These are phyloP conservation scores for Zosterops japonicus DNA, from an alignment of 2,113 vertebrate species.

Conservation along the genomic window DNA sequence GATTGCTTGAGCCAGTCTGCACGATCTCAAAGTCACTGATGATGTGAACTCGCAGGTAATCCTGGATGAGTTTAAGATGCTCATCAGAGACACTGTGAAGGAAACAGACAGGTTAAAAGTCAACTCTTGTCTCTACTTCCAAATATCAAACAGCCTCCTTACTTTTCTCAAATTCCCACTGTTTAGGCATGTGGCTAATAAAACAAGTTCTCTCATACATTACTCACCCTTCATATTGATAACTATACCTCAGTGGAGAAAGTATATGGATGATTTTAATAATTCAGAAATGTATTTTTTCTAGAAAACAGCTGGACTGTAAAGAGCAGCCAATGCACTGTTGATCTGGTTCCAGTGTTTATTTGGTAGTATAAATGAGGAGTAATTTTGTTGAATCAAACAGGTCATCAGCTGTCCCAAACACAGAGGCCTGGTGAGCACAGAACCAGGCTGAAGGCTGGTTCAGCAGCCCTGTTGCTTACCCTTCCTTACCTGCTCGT, in stretches of 20 bases:
- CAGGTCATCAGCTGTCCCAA: neutral
- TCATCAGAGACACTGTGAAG: constrained; percentile 83
- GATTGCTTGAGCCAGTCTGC: constrained; percentile 81
- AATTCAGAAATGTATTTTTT: neutral
- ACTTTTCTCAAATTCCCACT: neutral
- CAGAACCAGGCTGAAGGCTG: neutral
- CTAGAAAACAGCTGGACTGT: neutral
- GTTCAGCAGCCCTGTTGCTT: neutral
- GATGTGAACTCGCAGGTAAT: constrained; percentile 85
- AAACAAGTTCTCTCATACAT: neutral
- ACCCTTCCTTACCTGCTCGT: constrained; percentile 78
- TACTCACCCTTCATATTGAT: neutral
- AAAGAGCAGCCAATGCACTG: neutral
- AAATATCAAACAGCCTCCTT: neutral
- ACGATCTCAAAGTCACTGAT: constrained; percentile 83
- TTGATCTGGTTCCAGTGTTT: neutral
- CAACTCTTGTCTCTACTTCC: neutral
- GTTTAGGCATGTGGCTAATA: neutral
- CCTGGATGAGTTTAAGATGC: constrained; percentile 87
- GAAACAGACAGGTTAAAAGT: neutral
- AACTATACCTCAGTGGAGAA: neutral
- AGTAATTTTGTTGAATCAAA: neutral
- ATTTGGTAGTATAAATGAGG: neutral
- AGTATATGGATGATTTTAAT: neutral
- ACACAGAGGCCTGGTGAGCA: neutral